phyloP scores from a whole-genome alignment of 2,888 invertebrate genomes.

The Eupeodes luniger region DNA sequence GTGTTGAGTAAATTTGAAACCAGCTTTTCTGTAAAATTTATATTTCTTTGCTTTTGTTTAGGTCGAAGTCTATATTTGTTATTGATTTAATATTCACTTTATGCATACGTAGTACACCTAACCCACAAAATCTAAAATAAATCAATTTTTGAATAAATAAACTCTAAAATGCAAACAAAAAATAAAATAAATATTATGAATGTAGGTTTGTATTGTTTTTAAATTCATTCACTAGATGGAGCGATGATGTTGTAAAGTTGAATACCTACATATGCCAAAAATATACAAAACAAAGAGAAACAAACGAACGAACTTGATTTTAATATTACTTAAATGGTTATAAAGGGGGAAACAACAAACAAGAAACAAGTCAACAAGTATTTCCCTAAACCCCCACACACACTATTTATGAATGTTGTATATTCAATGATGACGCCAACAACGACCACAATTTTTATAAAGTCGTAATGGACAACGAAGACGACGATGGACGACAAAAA shows the following conservation, averaged over 20 bases:
- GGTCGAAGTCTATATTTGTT: no score
- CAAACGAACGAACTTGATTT: slow-evolving; percentile 40
- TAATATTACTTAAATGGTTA: slow-evolving; percentile 58
- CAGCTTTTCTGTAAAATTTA: background rate
- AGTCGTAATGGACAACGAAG: no score
- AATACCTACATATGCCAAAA: slow-evolving; percentile 12
- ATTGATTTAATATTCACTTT: no score
- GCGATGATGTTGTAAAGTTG: slow-evolving; percentile 46
- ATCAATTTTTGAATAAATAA: slow-evolving; percentile 51
- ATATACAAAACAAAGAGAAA: slow-evolving; percentile 44
- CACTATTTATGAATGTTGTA: background rate
- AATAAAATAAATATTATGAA: no score
- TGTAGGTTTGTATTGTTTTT: background rate
- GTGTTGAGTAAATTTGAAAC: no score
- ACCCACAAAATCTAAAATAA: slow-evolving; percentile 14
- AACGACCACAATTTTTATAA: background rate
- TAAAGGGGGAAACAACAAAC: slow-evolving; percentile 54
- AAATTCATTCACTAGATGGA: slow-evolving; percentile 52
- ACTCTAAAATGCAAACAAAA: slow-evolving; percentile 21
- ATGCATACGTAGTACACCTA: no score
- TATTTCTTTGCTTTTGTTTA: no score
- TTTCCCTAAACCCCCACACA: slow-evolving; percentile 56
- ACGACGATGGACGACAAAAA: slow-evolving; percentile 11
- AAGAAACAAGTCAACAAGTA: slow-evolving; percentile 63
- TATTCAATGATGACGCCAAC: slow-evolving; percentile 25